Percentiles rank a stretch among this genome's conserved stretches.
Evolutionary conservation across 2,888 invertebrate genomes (phyloP).

Genomic region (Automeris io): DNA sequence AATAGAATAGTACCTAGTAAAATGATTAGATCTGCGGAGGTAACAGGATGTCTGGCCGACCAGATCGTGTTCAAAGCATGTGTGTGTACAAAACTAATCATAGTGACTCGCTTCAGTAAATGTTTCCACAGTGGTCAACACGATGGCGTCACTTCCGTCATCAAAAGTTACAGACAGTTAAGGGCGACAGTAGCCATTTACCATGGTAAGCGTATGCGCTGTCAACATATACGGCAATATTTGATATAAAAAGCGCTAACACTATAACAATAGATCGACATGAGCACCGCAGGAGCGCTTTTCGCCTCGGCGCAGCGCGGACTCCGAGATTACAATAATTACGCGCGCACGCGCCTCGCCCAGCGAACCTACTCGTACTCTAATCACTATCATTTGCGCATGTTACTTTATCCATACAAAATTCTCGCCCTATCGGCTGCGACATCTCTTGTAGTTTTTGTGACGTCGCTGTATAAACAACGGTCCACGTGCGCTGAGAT

Average conservation of each 20-base stretch:
- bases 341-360: slow-evolving; percentile 62
- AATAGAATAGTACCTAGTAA: too few relatives aligned
- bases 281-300: slow-evolving; percentile 16
- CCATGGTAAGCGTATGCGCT: too few relatives aligned
- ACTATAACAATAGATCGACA: slow-evolving; percentile 22
- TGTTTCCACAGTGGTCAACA: too few relatives aligned
- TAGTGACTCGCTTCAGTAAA: too few relatives aligned
- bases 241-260: slow-evolving; percentile 5
- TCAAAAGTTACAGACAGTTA: too few relatives aligned
- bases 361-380: slow-evolving; percentile 39
- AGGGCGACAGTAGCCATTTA: too few relatives aligned
- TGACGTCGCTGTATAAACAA: slow-evolving; percentile 10
- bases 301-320: slow-evolving; percentile 37
- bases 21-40: too few relatives aligned
- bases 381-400: slow-evolving; percentile 74
- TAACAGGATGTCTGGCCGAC: too few relatives aligned
- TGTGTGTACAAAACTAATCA: too few relatives aligned
- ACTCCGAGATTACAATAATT: slow-evolving; percentile 69
- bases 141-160: too few relatives aligned
- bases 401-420: slow-evolving; percentile 69
- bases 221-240: neutral
- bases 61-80: too few relatives aligned
- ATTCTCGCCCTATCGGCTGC: slow-evolving; percentile 50
- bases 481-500: slow-evolving; percentile 10
- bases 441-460: slow-evolving; percentile 32